Percentiles rank a stretch among this genome's conserved stretches.
These are phyloP conservation scores for Catharus minimus DNA, from an alignment of 2,113 vertebrate species.

Conservation along the genomic window DNA sequence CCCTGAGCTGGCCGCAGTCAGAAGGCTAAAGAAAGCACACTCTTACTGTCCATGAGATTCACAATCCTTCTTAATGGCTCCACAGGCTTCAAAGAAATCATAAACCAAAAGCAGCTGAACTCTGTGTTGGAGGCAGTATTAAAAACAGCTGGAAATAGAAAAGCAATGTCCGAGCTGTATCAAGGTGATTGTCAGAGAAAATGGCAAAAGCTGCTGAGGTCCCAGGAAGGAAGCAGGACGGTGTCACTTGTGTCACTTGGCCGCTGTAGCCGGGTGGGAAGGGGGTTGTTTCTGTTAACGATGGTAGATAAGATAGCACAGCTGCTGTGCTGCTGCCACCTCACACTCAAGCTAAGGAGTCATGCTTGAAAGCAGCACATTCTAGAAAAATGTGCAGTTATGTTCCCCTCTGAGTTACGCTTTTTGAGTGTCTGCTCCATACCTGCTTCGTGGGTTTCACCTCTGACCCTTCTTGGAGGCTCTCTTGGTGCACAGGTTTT, in stretches of 20 bases:
- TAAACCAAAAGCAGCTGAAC: not conserved
- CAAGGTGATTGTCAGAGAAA: not conserved
- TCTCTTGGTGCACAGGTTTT: not conserved
- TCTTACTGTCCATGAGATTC: not conserved
- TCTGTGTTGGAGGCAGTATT: rapidly evolving
- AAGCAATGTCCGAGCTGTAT: not conserved
- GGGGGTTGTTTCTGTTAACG: not conserved
- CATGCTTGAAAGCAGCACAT: not conserved
- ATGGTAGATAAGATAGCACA: not conserved
- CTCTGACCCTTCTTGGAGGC: not conserved
- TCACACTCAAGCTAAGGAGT: not conserved
- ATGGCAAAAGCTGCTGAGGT: not conserved
- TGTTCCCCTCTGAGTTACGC: rapidly evolving
- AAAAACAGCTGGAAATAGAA: not conserved
- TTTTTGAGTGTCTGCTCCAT: rapidly evolving
- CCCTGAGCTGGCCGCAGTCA: not conserved
- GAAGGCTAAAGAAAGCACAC: not conserved
- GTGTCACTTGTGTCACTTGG: not conserved
- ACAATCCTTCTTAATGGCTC: not conserved
- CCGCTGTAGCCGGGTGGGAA: not conserved
- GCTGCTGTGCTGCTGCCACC: not conserved
- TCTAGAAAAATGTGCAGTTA: not conserved
- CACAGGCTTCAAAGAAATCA: not conserved
- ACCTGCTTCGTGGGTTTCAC: not conserved
- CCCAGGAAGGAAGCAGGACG: slow-evolving; percentile 18